Evolutionary conservation across 2,113 vertebrate genomes (phyloP), one percentile per base, ranked within the genome.

Genomic region (Phocoena sinus): DNA sequence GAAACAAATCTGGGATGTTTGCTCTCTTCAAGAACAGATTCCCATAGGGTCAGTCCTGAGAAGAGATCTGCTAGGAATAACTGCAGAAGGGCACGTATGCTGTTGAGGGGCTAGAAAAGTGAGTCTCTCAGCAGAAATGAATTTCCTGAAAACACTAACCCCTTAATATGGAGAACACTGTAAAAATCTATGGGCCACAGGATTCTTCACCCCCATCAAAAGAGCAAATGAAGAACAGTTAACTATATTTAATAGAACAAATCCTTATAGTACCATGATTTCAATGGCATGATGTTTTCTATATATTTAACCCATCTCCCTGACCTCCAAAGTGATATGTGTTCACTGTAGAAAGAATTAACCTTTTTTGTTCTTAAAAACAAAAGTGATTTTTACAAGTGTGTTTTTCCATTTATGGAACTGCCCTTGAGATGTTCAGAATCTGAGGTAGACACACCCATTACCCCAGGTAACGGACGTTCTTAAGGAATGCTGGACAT

Each of bases 1-100:
- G 26, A 47, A 82, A 82, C 63, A 18, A 97, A 81, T 91, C 18
- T 91, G 36, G 15, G 36, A 44, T 81, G 71, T 85, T 91, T 96
- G 9, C 44, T 81, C 18, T 91, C 71, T 89, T 92, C 41, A 89
- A n/a, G 50, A 71, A 91, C 91, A 83, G 15, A 82, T 1, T 88
- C 70, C 20, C 58, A 85, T 21, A 81, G 53, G 65, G 20, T 89
- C 47, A 21, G 38, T 25, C 31, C 38, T n/a, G 60, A 41, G 67
- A 50, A 89, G 79, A 91, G 80, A 60, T 28, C 62, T 60, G 67
- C 44, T 13, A 86, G 31, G 63, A 90, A 67, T 77, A 79, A 84
- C 33, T 17, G 65, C 0, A 9, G 18, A 9, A 80, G 21, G n/a
- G 41, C 8, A 20, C 0, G 1, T 50, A 25, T 13, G 73, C 13